Base-by-base conservation (phyloP, 2,888 invertebrate genomes). In the Ptychoptera contaminata region DNA sequence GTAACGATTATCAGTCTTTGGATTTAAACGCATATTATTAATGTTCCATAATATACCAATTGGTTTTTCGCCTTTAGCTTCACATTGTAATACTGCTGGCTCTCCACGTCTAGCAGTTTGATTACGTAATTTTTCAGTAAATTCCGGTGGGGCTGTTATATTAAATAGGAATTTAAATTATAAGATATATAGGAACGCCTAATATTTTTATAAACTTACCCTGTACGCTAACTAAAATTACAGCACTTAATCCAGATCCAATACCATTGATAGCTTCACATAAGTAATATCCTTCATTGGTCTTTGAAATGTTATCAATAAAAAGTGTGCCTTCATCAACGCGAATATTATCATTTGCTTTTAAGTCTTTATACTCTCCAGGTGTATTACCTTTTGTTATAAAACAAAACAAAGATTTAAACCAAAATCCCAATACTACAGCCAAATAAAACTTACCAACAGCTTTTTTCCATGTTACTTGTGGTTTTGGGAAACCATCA, bases 181-280 rank as follows among this genome's bases (percentile, higher is more conserved):
- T 32, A 2, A 32, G 32, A 7, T n/a, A 32, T 7, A 11, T 57
- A 40, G 67, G 63, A 51, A 23, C 16, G 2, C 16, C 37, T n/a
- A 23, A 41, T 48, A 29, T 73, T 11, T 11, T 11, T 11, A 11
- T n/a, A n/a, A 32, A 32, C 32, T 11, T 7, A 32, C 32, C 32
- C 14, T 93, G 92, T 36, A 94, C 93, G 54, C 86, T 90, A 52
- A 96, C 84, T 55, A 86, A 76, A 54, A 93, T 87, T 16, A 94
- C 91, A 53, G 93, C 93, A 44, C 93, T 94, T 31, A 94, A 71
- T 57, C 91, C 93, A 49, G 91, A 86, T 49, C 93, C 93, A 55
- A 96, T 92, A 55, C 92, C 90, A 66, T 96, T 96, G 40, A 88
- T 88, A 47, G 93, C 92, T 68, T 94, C 92, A 62, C 96, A 96